Conservation (phyloP, 2,888 invertebrate genomes). For the Atrina japonica region DNA sequence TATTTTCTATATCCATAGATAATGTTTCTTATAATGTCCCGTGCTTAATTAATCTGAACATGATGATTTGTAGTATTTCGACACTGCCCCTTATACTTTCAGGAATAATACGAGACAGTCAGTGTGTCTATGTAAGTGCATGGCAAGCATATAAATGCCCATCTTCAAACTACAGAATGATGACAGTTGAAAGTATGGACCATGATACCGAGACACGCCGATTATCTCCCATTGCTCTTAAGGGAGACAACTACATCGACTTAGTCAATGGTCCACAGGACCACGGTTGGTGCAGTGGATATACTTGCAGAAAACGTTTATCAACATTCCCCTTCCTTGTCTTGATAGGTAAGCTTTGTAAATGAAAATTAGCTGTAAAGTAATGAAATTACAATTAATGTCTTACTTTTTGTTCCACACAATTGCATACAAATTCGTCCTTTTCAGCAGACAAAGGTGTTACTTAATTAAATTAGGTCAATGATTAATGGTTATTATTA, state of each 20-base stretch:
- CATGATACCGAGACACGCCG: conserved; percentile 75
- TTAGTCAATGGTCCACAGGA: conserved; percentile 80
- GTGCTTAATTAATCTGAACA: too few relatives aligned
- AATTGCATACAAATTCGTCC: too few relatives aligned
- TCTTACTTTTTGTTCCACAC: too few relatives aligned
- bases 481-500: too few relatives aligned
- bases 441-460: too few relatives aligned
- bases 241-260: conserved; percentile 68
- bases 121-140: conserved; percentile 44
- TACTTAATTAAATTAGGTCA: too few relatives aligned
- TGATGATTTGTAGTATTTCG: too few relatives aligned
- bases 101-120: conserved; percentile 68
- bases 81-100: neutral
- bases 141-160: conserved; percentile 72
- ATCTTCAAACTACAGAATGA: conserved; percentile 61
- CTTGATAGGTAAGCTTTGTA: conserved; percentile 65
- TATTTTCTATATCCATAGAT: too few relatives aligned
- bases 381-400: too few relatives aligned
- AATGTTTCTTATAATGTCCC: too few relatives aligned
- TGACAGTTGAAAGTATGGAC: conserved; percentile 76
- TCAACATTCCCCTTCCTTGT: conserved; percentile 74
- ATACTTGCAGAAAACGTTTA: conserved; percentile 76
- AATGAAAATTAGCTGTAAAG: too few relatives aligned
- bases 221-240: conserved; percentile 74
- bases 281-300: conserved; percentile 79